Evolutionary conservation across 2,113 vertebrate genomes (phyloP).

Genomic region (Myxocyprinus asiaticus): DNA sequence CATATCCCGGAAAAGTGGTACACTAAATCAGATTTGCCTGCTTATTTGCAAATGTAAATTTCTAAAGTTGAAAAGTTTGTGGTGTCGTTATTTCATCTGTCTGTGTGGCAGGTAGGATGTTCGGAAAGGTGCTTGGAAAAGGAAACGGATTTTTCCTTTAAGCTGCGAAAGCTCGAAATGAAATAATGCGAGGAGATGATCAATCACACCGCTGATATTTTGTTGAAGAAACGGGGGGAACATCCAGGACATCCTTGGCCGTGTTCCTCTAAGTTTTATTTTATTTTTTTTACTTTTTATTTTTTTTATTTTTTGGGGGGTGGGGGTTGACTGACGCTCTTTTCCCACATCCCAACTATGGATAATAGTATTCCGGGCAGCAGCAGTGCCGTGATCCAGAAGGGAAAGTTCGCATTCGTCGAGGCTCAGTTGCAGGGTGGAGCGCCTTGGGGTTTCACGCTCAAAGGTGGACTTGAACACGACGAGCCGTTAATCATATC

Average conservation of each 20-base stretch:
- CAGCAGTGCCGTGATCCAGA: slow-evolving; percentile 55
- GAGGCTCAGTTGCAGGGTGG: slow-evolving; percentile 88
- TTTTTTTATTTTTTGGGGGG: slow-evolving; percentile 11
- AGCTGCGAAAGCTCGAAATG: not conserved
- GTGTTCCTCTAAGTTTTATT: not conserved
- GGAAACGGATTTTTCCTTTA: not conserved
- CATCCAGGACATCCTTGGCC: slow-evolving; percentile 6
- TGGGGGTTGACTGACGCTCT: slow-evolving; percentile 53
- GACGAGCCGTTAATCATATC: slow-evolving; percentile 90
- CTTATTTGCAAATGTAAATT: slow-evolving; percentile 22
- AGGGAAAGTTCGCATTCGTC: slow-evolving; percentile 78
- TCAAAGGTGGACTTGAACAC: slow-evolving; percentile 90
- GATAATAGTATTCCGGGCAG: slow-evolving; percentile 52
- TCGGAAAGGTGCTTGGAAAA: slow-evolving; percentile 8
- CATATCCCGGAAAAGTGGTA: not conserved
- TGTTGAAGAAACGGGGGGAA: not conserved
- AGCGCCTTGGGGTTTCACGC: slow-evolving; percentile 93
- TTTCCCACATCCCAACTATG: slow-evolving; percentile 42
- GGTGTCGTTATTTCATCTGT: not conserved
- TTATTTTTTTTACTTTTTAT: too few species aligned
- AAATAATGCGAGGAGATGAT: slow-evolving; percentile 48
- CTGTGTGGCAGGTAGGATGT: slow-evolving; percentile 12
- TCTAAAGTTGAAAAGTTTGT: not conserved
- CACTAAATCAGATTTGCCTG: slow-evolving; percentile 11
- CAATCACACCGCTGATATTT: slow-evolving; percentile 29